A percentile compares a stretch with the other conserved stretches of the same genome.
These are phyloP conservation scores for Garrulus glandarius DNA, from an alignment of 2,797 vertebrate genomes.

Conservation along the genomic window DNA sequence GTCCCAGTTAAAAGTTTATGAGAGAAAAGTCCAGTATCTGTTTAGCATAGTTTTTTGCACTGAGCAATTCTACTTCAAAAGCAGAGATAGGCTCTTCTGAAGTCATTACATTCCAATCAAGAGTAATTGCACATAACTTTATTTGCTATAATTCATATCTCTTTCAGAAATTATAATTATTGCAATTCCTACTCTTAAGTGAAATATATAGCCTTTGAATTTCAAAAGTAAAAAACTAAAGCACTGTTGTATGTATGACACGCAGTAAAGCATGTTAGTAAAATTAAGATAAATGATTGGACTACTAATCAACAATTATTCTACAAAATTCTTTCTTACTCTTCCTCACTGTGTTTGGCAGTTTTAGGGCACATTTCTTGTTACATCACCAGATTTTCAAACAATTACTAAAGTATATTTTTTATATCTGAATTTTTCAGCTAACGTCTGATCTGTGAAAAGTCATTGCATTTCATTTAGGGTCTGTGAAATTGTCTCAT, in stretches of 20 bases:
- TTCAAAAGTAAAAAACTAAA: neutral
- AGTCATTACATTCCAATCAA: neutral
- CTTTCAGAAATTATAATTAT: neutral
- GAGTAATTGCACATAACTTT: neutral
- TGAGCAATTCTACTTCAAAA: neutral
- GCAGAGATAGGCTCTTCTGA: neutral
- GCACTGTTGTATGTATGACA: neutral
- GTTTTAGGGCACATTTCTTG: neutral
- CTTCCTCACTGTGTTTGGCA: neutral
- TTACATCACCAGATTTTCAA: neutral
- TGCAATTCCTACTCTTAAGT: neutral
- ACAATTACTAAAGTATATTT: neutral
- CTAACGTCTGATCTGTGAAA: neutral
- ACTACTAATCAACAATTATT: neutral
- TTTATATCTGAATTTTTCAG: constrained; percentile 7
- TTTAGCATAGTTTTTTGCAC: neutral
- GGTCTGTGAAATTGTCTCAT: neutral
- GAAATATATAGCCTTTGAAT: neutral
- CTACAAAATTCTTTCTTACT: neutral
- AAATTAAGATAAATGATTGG: neutral
- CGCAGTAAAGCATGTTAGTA: neutral
- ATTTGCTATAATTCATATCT: neutral
- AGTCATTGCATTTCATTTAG: neutral
- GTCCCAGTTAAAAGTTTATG: neutral
- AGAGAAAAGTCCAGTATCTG: neutral